phyloP scores from a whole-genome alignment of 2,888 invertebrate genomes.

The Andrena fulva region DNA sequence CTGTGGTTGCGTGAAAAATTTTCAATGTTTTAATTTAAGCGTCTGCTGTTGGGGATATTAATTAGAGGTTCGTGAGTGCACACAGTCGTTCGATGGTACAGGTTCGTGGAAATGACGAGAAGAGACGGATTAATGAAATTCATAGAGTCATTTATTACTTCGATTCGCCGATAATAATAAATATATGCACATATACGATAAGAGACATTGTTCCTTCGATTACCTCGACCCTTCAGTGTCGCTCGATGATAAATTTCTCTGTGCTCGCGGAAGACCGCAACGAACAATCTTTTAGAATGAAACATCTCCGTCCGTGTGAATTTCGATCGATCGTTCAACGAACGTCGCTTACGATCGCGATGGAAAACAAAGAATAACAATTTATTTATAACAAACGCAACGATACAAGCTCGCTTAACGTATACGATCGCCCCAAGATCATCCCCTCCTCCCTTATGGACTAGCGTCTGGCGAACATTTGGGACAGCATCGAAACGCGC shows the following conservation, averaged over 20 bases:
- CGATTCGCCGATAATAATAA: slow-evolving; percentile 50
- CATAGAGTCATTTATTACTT: slow-evolving; percentile 57
- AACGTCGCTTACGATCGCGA: slow-evolving; percentile 43
- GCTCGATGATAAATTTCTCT: slow-evolving; percentile 15
- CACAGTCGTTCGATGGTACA: too few relatives aligned
- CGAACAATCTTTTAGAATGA: slow-evolving; percentile 19
- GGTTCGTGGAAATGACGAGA: slow-evolving; percentile 6
- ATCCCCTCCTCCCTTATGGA: slow-evolving; percentile 22
- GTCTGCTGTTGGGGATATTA: not conserved
- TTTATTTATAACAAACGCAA: slow-evolving; percentile 74
- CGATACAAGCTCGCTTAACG: slow-evolving; percentile 57
- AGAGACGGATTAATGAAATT: slow-evolving; percentile 38
- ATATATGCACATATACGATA: slow-evolving; percentile 54
- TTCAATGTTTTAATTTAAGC: not conserved
- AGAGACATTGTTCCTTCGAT: slow-evolving; percentile 32
- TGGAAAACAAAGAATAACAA: slow-evolving; percentile 73
- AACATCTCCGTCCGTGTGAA: slow-evolving; percentile 9
- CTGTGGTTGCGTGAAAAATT: not conserved
- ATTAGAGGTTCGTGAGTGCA: not conserved
- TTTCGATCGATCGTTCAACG: slow-evolving; percentile 34
- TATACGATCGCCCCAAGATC: not conserved
- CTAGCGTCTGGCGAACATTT: slow-evolving; percentile 33
- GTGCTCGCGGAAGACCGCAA: not conserved
- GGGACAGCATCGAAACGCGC: slow-evolving; percentile 19
- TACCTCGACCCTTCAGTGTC: not conserved